phyloP scores from a whole-genome alignment of 2,888 invertebrate species.

The Caenorhabditis sinica region DNA sequence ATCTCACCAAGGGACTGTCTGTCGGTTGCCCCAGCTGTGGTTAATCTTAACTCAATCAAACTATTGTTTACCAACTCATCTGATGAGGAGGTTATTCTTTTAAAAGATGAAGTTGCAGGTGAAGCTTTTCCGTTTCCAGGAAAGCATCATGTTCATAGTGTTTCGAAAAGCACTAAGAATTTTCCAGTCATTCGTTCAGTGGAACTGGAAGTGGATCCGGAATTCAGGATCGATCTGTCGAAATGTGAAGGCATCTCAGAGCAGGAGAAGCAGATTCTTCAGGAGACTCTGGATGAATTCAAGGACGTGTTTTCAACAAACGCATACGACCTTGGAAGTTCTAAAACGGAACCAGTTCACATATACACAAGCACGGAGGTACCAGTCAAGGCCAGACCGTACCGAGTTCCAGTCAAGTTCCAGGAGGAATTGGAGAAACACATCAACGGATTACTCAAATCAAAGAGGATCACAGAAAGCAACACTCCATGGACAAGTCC shows the following conservation, averaged over 20 bases:
- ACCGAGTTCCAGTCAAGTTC: constrained; percentile 64
- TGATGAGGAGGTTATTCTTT: too few relatives aligned
- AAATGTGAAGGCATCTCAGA: neutral
- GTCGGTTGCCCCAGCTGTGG: too few relatives aligned
- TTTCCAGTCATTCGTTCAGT: neutral
- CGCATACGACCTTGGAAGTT: constrained; percentile 71
- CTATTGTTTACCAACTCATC: too few relatives aligned
- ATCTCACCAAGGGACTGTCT: neutral
- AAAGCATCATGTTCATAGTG: neutral
- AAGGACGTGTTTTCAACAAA: constrained; percentile 66
- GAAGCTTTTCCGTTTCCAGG: too few relatives aligned
- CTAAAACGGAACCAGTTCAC: constrained; percentile 53
- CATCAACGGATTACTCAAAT: constrained; percentile 65
- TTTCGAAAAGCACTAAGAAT: neutral
- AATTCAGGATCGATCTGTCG: neutral
- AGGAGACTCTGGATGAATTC: constrained; percentile 14
- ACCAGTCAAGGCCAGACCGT: constrained; percentile 50
- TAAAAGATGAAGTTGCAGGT: too few relatives aligned
- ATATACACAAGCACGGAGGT: constrained; percentile 70
- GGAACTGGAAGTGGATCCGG: constrained; percentile 1
- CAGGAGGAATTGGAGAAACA: constrained; percentile 69
- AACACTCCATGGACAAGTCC: constrained; percentile 73
- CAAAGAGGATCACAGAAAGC: constrained; percentile 65
- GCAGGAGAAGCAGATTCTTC: neutral
- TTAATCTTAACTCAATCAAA: too few relatives aligned